Evolutionary conservation across 2,797 vertebrate genomes (phyloP).

Genomic region (Hoplostethus mediterraneus): DNA sequence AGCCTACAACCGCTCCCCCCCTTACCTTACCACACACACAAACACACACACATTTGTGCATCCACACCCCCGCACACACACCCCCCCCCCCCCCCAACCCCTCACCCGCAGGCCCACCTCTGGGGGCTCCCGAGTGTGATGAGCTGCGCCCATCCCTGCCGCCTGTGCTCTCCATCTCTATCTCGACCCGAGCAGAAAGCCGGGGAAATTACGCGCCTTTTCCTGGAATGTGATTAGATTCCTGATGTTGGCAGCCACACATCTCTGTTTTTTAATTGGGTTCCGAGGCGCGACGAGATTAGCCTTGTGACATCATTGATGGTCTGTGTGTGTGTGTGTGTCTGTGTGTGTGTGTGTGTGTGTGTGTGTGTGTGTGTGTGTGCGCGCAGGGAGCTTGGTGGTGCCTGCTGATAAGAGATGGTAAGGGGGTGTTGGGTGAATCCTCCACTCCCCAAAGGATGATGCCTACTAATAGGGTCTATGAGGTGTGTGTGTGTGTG

Average conservation of each 20-base stretch:
- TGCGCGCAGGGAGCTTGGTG: slow-evolving; percentile 63
- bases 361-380: slow-evolving; percentile 47
- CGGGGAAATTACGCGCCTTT: slow-evolving; percentile 80
- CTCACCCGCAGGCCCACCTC: slow-evolving; percentile 67
- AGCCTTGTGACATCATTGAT: slow-evolving; percentile 83
- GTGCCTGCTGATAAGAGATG: slow-evolving; percentile 80
- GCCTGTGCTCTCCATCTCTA: slow-evolving; percentile 73
- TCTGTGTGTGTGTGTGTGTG: slow-evolving; percentile 46
- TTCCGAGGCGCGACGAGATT: slow-evolving; percentile 83
- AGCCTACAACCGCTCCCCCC: slow-evolving; percentile 39
- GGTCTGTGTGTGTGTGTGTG: slow-evolving; percentile 63
- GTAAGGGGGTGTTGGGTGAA: slow-evolving; percentile 61
- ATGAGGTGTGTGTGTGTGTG: slow-evolving; percentile 24
- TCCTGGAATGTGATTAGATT: slow-evolving; percentile 87
- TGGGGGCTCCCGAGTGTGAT: slow-evolving; percentile 68
- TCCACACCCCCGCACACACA: slow-evolving; percentile 35
- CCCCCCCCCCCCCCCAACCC: slow-evolving; percentile 32
- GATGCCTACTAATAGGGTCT: slow-evolving; percentile 70
- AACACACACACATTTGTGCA: slow-evolving; percentile 10
- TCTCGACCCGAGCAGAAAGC: slow-evolving; percentile 80
- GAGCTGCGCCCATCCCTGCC: slow-evolving; percentile 64
- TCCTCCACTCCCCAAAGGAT: slow-evolving; percentile 54
- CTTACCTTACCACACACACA: slow-evolving; percentile 22
- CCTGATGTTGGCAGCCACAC: slow-evolving; percentile 85
- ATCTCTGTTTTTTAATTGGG: slow-evolving; percentile 86